Evolutionary conservation across 2,888 invertebrate genomes (phyloP).

Genomic region (Oasisia sp.): DNA sequence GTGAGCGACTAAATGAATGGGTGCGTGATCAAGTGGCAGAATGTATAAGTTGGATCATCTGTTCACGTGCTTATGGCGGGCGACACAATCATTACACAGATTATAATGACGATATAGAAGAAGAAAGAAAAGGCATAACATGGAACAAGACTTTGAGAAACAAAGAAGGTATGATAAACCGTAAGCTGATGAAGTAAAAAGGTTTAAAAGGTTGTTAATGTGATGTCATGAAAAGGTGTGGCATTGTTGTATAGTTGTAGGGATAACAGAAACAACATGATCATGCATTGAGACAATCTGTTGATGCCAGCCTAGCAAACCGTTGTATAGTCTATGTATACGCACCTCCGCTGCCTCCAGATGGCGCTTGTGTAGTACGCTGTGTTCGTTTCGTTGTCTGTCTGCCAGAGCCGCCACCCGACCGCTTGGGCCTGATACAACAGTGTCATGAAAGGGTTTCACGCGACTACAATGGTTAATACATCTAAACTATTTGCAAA

Average conservation of each 20-base stretch:
- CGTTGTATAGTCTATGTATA: neutral
- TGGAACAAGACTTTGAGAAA: neutral
- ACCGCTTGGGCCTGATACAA: neutral
- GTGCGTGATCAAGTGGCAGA: neutral
- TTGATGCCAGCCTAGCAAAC: neutral
- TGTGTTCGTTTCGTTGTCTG: neutral
- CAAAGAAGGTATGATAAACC: neutral
- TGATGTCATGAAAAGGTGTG: neutral
- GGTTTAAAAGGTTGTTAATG: neutral
- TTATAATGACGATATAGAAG: neutral
- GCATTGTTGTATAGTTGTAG: neutral
- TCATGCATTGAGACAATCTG: neutral
- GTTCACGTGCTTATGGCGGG: neutral
- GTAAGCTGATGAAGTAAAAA: neutral
- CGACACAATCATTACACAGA: neutral
- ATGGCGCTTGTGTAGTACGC: neutral
- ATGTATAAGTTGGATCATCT: too few species aligned
- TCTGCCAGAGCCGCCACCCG: neutral
- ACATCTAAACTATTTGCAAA: too few species aligned
- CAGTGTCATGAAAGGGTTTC: too few species aligned
- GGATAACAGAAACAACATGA: neutral
- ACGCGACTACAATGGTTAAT: too few species aligned
- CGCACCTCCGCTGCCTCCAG: constrained; percentile 2
- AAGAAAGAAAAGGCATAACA: neutral
- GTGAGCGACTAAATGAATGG: neutral